phyloP scores from a whole-genome alignment of 2,797 vertebrate genomes.

The Paramormyrops hopkinsi region DNA sequence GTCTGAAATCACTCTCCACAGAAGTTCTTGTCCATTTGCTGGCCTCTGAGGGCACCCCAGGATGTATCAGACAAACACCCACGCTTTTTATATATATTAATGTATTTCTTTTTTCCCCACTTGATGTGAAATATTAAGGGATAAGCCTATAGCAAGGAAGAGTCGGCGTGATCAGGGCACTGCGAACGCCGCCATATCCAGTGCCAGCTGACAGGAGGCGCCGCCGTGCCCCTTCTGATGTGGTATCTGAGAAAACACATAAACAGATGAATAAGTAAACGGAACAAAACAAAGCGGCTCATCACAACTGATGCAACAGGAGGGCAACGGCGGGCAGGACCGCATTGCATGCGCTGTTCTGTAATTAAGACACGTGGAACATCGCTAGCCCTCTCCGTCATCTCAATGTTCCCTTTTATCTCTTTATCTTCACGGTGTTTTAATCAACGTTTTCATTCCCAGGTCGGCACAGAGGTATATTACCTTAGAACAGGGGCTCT shows the following conservation, averaged over 20 bases:
- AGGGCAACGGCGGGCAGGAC: not conserved
- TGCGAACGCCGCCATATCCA: not conserved
- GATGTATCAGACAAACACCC: not conserved
- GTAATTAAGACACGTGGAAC: conserved; percentile 55
- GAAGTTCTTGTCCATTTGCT: not conserved
- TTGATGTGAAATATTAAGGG: not conserved
- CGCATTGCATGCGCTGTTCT: conserved; percentile 44
- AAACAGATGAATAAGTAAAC: not conserved
- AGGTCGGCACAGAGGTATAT: not conserved
- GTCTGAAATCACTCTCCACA: not conserved
- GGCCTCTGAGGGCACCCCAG: not conserved
- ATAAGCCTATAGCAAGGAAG: not conserved
- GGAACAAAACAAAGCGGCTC: not conserved
- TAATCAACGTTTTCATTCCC: not conserved
- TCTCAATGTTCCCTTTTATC: not conserved
- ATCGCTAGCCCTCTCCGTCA: not conserved
- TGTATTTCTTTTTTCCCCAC: not conserved
- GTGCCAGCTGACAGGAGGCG: not conserved
- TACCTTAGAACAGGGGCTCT: not conserved
- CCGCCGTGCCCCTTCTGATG: not conserved
- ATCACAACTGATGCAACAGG: not conserved
- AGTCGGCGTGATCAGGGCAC: not conserved
- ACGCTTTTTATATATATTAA: not conserved
- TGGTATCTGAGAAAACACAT: not conserved
- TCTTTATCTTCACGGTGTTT: not conserved